A percentile compares a stretch with the other conserved stretches of the same genome.
These are phyloP conservation scores for Enteromius anoplus DNA, from an alignment of 2,797 vertebrate genomes.

Conservation along the genomic window DNA sequence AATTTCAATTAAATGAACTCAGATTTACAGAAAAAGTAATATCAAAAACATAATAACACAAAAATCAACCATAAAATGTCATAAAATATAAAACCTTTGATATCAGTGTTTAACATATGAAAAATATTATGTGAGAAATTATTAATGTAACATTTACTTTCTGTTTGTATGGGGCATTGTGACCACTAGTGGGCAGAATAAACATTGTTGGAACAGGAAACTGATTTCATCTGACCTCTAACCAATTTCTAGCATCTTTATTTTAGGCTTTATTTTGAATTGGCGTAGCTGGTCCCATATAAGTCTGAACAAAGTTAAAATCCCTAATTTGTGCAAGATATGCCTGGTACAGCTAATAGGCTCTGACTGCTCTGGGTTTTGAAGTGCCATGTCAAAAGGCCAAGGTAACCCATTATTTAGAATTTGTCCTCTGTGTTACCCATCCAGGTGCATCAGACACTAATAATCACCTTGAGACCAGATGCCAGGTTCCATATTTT, in stretches of 20 bases:
- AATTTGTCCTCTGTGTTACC: not conserved
- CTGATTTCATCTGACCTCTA: not conserved
- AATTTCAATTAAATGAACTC: no score
- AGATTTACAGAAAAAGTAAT: no score
- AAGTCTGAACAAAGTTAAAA: not conserved
- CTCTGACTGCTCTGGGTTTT: not conserved
- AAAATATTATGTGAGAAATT: not conserved
- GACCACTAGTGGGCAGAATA: constrained; percentile 14
- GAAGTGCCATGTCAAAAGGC: not conserved
- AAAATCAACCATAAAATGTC: not conserved
- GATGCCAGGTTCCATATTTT: not conserved
- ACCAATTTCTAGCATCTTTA: not conserved
- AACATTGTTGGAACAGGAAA: not conserved
- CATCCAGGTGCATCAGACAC: not conserved
- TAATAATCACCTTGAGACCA: not conserved
- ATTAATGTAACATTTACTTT: not conserved
- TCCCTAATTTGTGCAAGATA: not conserved
- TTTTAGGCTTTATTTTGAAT: not conserved
- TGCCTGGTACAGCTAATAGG: not conserved
- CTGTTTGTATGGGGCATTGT: not conserved
- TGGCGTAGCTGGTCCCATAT: not conserved
- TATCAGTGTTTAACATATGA: not conserved
- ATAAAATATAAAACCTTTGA: not conserved
- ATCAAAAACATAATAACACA: not conserved
- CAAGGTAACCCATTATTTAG: not conserved